Base-by-base conservation (phyloP, 1,140 invertebrate species). In the Parasteatoda tepidariorum region DNA sequence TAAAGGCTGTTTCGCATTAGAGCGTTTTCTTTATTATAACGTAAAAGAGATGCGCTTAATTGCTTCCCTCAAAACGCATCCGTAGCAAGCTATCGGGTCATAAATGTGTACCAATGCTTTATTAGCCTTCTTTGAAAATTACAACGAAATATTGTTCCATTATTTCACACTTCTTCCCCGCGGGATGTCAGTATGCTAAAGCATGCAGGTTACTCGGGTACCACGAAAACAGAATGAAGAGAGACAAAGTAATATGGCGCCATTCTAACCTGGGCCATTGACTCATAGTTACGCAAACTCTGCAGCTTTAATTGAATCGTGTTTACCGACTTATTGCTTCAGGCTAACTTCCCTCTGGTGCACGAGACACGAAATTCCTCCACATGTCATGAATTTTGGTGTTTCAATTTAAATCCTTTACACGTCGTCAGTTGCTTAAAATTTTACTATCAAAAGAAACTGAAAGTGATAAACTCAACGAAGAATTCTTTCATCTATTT, bases 201-300 rank as follows among this genome's bases (percentile, higher is more conserved):
- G 57, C 70, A 55, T 73, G 9, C 70, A 57, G 70, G 70, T 73
- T 73, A 73, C 70, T 73, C 30, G 70, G 54, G 57, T 73, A 54
- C 28, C 31, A 68, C 54, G 54, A 73, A 48, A 13, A 48, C 5
- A 41, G 13, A 41, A 41, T 6, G 31, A 70, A 70, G 15, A 30
- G 31, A 70, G 48, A n/a, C 30, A 67, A 38, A 38, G 38, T 28
- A 22, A 48, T 24, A 57, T 31, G 68, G 70, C 70, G 70, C 70
- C 70, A 73, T 41, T 24, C 66, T 41, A 28, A 41, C 41, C 28
- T 26, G 70, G 70, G 70, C 70, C 70, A 73, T 73, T 73, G 70
- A 73, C 70, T 54, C 22, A 26, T 41, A n/a, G 48, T 73, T 73
- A 59, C 70, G 68, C 68, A 71, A 71, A 71, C 48, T 48, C 28